Evolutionary conservation across 2,113 vertebrate genomes (phyloP).

Genomic region (Falco punctatus): DNA sequence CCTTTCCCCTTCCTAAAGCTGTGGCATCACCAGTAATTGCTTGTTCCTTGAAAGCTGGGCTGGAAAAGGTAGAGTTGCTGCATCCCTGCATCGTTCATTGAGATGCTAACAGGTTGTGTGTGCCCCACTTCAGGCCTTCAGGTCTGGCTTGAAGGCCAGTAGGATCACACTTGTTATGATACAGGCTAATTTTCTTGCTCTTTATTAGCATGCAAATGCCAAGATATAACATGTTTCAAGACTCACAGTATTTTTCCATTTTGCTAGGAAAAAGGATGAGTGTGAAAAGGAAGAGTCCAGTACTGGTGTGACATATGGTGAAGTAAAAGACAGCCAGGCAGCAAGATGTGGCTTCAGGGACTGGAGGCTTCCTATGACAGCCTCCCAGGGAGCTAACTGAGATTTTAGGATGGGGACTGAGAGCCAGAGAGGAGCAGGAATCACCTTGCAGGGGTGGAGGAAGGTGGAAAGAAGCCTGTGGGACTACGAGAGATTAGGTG

Average conservation of each 20-base stretch:
- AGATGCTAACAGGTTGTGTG: background rate
- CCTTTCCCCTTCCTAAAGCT: background rate
- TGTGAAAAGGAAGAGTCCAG: background rate
- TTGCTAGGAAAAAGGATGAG: background rate
- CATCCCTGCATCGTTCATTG: background rate
- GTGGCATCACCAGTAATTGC: background rate
- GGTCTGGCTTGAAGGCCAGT: background rate
- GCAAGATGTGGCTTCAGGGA: background rate
- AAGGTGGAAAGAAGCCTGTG: background rate
- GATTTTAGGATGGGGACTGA: background rate
- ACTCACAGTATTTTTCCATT: background rate
- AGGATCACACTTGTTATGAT: background rate
- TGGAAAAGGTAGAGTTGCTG: background rate
- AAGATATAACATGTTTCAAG: background rate
- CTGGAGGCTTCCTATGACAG: background rate
- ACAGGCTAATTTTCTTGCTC: background rate
- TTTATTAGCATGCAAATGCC: background rate
- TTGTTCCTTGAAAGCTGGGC: background rate
- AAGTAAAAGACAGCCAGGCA: background rate
- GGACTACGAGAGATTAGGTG: background rate
- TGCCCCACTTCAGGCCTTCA: background rate
- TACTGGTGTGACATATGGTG: background rate
- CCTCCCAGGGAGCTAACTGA: background rate
- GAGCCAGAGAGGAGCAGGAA: background rate
- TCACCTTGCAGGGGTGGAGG: background rate